Evolutionary conservation across 1,140 invertebrate genomes (phyloP).

Genomic region (Aphelenchoides fujianensis): DNA sequence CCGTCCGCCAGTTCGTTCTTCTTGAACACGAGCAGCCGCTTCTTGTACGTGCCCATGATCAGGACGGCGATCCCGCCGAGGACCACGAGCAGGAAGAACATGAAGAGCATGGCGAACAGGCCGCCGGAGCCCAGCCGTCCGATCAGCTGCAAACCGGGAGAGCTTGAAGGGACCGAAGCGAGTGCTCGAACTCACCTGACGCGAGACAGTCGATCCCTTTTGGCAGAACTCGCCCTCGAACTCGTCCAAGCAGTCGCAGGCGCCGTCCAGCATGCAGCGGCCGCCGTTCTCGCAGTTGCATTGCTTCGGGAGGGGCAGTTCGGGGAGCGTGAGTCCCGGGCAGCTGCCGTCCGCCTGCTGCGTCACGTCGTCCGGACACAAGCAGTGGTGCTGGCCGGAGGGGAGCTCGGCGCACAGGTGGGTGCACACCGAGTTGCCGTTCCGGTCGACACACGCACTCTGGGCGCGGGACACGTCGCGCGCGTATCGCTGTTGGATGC

Average conservation of each 20-base stretch:
- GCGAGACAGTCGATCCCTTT: slow-evolving; percentile 39
- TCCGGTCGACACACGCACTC: slow-evolving; percentile 20
- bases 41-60: slow-evolving; percentile 49
- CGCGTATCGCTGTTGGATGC: slow-evolving; percentile 49
- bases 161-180: slow-evolving; percentile 24
- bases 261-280: slow-evolving; percentile 48
- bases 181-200: slow-evolving; percentile 21
- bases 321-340: slow-evolving; percentile 40
- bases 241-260: slow-evolving; percentile 52
- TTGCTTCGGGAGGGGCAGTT: slow-evolving; percentile 53
- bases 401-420: slow-evolving; percentile 57
- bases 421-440: slow-evolving; percentile 40
- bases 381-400: slow-evolving; percentile 47
- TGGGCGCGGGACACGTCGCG: slow-evolving; percentile 9
- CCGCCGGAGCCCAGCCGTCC: slow-evolving; percentile 40
- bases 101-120: slow-evolving; percentile 51
- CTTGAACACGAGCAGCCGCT: slow-evolving; percentile 47
- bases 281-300: slow-evolving; percentile 61
- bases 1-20: slow-evolving; percentile 58
- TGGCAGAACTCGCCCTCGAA: slow-evolving; percentile 60
- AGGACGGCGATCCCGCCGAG: slow-evolving; percentile 51
- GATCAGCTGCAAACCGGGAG: slow-evolving; percentile 50
- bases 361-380: slow-evolving; percentile 57
- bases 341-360: slow-evolving; percentile 56
- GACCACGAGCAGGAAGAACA: slow-evolving; percentile 50